Conservation (phyloP, 2,888 invertebrate genomes). For the Harmothoe impar region DNA sequence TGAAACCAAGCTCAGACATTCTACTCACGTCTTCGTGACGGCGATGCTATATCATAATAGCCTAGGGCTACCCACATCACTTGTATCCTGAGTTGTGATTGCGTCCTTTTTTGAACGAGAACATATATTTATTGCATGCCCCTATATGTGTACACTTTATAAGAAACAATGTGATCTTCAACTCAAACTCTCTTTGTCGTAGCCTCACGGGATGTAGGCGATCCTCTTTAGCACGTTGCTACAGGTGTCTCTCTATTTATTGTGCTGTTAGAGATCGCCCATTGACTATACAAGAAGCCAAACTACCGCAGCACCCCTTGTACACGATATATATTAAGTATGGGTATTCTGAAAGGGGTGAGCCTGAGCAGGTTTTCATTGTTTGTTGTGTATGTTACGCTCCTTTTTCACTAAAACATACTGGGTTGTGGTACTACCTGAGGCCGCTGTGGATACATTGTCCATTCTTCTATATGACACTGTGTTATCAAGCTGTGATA, state of each 20-base stretch:
- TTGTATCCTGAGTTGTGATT: not conserved
- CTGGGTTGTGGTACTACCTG: not conserved
- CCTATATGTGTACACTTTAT: not conserved
- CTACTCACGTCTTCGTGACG: not conserved
- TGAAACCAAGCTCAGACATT: not conserved
- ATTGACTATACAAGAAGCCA: constrained; percentile 15
- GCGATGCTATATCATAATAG: not conserved
- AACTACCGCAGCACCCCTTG: no score
- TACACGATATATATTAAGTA: not conserved
- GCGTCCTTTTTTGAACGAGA: not conserved
- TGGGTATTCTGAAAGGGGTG: not conserved
- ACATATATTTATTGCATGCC: not conserved
- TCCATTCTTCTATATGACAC: constrained; percentile 44
- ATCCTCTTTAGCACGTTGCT: not conserved
- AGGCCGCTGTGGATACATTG: not conserved
- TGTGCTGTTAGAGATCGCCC: not conserved
- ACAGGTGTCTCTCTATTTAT: not conserved
- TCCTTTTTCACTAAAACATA: constrained; percentile 31
- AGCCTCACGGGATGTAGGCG: not conserved
- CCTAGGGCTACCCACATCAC: not conserved
- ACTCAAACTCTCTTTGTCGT: constrained; percentile 4
- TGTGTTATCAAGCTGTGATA: constrained; percentile 61
- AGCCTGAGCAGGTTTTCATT: not conserved
- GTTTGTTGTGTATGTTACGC: not conserved
- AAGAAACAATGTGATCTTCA: constrained; percentile 29